Evolutionary conservation across 2,888 invertebrate species (phyloP).

Genomic region (Bombylius major): DNA sequence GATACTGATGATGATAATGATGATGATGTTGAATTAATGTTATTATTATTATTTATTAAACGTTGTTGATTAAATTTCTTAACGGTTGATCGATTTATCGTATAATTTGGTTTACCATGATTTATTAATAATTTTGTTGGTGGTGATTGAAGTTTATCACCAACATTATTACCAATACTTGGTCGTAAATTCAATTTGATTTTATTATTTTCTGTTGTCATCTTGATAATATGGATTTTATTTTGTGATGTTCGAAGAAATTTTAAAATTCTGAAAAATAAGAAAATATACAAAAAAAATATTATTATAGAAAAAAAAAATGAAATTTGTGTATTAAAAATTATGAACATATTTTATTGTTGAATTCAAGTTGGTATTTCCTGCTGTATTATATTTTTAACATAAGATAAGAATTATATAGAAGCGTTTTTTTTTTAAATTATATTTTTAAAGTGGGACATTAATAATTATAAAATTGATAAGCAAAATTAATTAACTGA

Average conservation of each 20-base stretch:
- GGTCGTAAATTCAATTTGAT: not conserved
- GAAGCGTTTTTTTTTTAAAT: too few species aligned
- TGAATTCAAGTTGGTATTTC: too few species aligned
- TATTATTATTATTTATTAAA: not conserved
- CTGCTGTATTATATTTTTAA: too few species aligned
- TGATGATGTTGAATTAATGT: not conserved
- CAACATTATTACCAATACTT: constrained; percentile 8
- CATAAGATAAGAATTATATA: too few species aligned
- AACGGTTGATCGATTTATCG: constrained; percentile 23
- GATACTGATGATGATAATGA: not conserved
- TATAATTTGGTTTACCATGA: constrained; percentile 36
- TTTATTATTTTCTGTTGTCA: not conserved
- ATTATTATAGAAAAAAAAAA: too few species aligned
- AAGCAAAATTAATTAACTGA: too few species aligned
- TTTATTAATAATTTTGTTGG: constrained; percentile 31
- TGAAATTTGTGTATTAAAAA: too few species aligned
- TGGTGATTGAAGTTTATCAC: constrained; percentile 30
- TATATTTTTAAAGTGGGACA: too few species aligned
- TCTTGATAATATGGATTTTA: not conserved
- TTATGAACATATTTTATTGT: too few species aligned
- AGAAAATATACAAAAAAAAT: not conserved
- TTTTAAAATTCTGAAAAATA: not conserved
- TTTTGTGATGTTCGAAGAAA: not conserved
- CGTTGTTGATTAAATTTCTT: constrained; percentile 19
- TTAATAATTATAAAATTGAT: too few species aligned